Conservation (phyloP, 1,140 invertebrate species). For the Macrobrachium nipponense region DNA sequence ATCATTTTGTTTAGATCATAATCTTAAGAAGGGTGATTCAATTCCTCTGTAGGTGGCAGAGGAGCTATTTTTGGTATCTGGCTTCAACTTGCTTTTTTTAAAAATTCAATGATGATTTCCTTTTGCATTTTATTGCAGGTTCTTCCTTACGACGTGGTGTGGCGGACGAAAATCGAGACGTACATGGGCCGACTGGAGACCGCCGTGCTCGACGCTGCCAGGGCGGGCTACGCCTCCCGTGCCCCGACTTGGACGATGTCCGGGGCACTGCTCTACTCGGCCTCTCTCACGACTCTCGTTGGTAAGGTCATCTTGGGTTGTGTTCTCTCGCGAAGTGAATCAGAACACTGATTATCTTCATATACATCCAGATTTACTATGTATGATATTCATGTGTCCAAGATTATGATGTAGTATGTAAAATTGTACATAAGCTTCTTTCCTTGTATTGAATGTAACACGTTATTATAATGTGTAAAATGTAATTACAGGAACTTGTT, state of each 20-base stretch:
- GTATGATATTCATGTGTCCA: not conserved
- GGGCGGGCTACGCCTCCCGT: slow-evolving; percentile 56
- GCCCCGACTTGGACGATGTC: slow-evolving; percentile 56
- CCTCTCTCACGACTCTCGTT: slow-evolving; percentile 60
- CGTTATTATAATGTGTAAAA: no score
- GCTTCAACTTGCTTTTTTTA: not conserved
- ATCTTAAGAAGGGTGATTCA: no score
- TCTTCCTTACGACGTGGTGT: slow-evolving; percentile 64
- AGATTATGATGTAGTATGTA: no score
- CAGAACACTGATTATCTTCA: no score
- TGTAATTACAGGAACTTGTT: no score
- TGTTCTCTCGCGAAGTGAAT: no score
- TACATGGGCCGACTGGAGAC: slow-evolving; percentile 60
- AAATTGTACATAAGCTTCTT: no score
- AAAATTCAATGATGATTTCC: not conserved
- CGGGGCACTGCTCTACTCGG: slow-evolving; percentile 58
- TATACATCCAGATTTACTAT: no score
- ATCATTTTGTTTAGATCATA: no score
- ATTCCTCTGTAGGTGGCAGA: not conserved
- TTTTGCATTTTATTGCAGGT: slow-evolving; percentile 42
- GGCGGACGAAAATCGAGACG: slow-evolving; percentile 63
- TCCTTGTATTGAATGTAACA: no score
- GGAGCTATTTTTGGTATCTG: not conserved
- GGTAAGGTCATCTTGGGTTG: slow-evolving; percentile 28
- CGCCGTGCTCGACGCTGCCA: slow-evolving; percentile 52